Percentiles rank a stretch among this genome's conserved stretches.
phyloP scores from a whole-genome alignment of 1,140 invertebrate genomes.

The Trinorchestia longiramus region DNA sequence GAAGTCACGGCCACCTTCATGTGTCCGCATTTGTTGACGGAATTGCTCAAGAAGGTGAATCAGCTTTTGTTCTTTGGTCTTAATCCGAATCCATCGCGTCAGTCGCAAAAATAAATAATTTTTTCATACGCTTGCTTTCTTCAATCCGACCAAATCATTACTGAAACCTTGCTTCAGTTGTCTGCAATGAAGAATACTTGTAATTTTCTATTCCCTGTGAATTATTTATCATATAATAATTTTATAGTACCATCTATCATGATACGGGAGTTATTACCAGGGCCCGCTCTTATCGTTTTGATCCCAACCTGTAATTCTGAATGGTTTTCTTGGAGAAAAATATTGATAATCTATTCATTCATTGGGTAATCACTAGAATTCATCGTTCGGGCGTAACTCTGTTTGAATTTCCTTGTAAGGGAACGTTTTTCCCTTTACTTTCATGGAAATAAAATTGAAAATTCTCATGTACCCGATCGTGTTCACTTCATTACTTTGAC shows the following conservation, averaged over 20 bases:
- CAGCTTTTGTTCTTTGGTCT: not conserved
- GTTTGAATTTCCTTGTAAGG: not conserved
- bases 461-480: not conserved
- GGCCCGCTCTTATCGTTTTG: not conserved
- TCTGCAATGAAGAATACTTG: not conserved
- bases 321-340: not conserved
- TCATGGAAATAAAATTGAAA: not conserved
- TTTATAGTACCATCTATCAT: too few species aligned
- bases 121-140: not conserved
- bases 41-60: not conserved
- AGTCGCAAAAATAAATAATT: not conserved
- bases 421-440: too few species aligned
- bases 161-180: not conserved
- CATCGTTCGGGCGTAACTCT: not conserved
- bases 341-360: not conserved
- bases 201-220: not conserved
- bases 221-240: too few species aligned
- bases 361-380: not conserved
- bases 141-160: not conserved
- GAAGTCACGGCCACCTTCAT: not conserved
- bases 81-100: not conserved
- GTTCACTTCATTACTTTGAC: not conserved
- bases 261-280: too few species aligned
- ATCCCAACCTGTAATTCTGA: not conserved
- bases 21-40: not conserved